phyloP scores from a whole-genome alignment of 1,140 invertebrate species.

The Pemphigus obesinymphae region DNA sequence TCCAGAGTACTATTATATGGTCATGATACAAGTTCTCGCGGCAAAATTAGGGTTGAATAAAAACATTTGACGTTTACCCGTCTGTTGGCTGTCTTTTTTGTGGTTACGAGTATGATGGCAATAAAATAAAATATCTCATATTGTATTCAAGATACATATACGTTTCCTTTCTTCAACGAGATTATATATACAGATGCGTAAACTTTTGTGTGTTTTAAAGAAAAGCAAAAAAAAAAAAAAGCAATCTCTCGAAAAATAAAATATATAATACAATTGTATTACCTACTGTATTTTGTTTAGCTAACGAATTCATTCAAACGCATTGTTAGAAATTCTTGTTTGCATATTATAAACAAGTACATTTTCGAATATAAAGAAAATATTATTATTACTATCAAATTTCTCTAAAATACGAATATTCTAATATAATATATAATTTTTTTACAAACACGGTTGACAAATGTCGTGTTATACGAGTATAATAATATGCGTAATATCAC shows the following conservation, averaged over 20 bases:
- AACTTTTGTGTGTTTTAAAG: not conserved
- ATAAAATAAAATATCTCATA: not conserved
- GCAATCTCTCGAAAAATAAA: not conserved
- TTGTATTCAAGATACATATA: not conserved
- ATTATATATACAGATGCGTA: not conserved
- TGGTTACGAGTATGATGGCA: not conserved
- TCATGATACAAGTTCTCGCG: not conserved
- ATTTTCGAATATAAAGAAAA: too few relatives aligned
- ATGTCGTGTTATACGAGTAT: too few relatives aligned
- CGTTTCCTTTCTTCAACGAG: not conserved
- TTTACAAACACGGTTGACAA: too few relatives aligned
- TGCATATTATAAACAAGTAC: not conserved
- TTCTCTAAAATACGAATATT: too few relatives aligned
- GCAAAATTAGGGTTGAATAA: not conserved
- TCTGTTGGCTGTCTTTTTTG: not conserved
- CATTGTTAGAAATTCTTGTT: not conserved
- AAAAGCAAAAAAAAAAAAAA: not conserved
- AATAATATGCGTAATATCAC: too few relatives aligned
- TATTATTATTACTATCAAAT: too few relatives aligned
- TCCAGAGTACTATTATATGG: not conserved
- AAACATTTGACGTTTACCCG: not conserved
- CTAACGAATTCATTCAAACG: not conserved
- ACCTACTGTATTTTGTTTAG: not conserved
- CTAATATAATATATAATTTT: too few relatives aligned
- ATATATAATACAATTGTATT: not conserved